Evolutionary conservation across 1,140 invertebrate species (phyloP).

Genomic region (Drosophila chauvacae): DNA sequence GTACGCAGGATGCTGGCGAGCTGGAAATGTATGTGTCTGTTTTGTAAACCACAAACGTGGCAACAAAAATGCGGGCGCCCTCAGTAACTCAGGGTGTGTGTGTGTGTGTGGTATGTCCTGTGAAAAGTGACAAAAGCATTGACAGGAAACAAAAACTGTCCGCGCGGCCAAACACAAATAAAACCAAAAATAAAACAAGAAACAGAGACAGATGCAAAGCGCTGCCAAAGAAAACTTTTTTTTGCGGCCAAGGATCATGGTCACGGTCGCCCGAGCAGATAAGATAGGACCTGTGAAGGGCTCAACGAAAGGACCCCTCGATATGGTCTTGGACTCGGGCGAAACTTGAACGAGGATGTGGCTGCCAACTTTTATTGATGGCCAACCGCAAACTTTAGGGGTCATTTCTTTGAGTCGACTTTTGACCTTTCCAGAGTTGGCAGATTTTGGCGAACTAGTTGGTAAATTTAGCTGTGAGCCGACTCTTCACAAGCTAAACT

Average conservation of each 20-base stretch:
- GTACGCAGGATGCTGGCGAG: conserved; percentile 37
- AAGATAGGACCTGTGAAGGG: conserved; percentile 41
- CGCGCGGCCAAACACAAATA: conserved; percentile 30
- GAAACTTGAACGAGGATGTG: conserved; percentile 6
- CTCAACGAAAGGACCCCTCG: conserved; percentile 21
- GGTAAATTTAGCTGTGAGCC: not conserved
- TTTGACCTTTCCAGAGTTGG: conserved; percentile 32
- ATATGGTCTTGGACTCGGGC: conserved; percentile 31
- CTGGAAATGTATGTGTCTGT: conserved; percentile 38
- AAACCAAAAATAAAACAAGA: conserved; percentile 8
- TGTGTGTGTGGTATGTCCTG: conserved; percentile 21
- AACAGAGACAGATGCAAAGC: conserved; percentile 25
- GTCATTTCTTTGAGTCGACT: conserved; percentile 19
- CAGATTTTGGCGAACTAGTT: conserved; percentile 25
- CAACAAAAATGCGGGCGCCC: conserved; percentile 50
- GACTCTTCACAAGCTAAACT: too few species aligned
- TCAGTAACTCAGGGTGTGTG: conserved; percentile 1
- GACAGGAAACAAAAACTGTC: conserved; percentile 62
- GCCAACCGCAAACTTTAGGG: conserved; percentile 48
- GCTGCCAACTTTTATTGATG: conserved; percentile 69
- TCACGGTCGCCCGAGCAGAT: conserved; percentile 51
- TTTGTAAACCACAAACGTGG: conserved; percentile 54
- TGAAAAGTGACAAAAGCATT: conserved; percentile 57
- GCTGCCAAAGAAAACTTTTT: conserved; percentile 36
- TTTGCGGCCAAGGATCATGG: conserved; percentile 53